Base-by-base conservation (phyloP, 2,113 vertebrate genomes). In the Cromileptes altivelis region DNA sequence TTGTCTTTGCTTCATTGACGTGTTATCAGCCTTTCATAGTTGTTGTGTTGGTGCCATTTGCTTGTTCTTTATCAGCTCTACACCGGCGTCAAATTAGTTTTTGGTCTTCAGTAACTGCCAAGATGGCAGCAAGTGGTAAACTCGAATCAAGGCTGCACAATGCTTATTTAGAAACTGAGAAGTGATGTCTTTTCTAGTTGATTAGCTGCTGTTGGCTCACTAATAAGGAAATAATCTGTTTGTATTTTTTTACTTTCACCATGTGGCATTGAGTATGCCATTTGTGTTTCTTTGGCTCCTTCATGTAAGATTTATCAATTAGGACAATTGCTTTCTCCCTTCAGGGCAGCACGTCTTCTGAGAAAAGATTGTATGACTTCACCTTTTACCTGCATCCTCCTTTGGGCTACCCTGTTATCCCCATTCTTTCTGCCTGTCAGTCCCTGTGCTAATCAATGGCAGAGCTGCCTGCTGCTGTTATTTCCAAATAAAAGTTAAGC, bases 401-500 rank as follows among this genome's bases (percentile, higher is more conserved):
- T 84, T 27, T 72, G 18, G 64, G 65, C 40, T 21, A 4, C 18
- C n/a, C n/a, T 57, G 27, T 82, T 61, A 52, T 75, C 64, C 27
- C 25, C 23, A 1, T 58, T 55, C 45, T 50, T 14, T 30, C 56
- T 57, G 11, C 57, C 58, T 56, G 64, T 67, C 64, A 15, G 74
- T n/a, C 37, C 37, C 53, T 17, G 14, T 74, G 23, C 19, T 55
- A 53, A 74, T 61, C 52, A 55, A 14, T 47, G 23, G 4, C 40
- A 27, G 52, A 74, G 30, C 69, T 64, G 65, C 25, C 55, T 30
- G 3, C 14, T 33, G 75, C 61, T 50, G 6, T 64, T 74, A 14
- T 62, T 68, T 67, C 40, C 78, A 78, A 81, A 53, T 1, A 17
- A 30, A 67, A 64, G 37, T 70, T 52, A 40, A 73, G 52, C 69